Base-by-base conservation (phyloP, 1,140 invertebrate species). In the Drosophila miranda region DNA sequence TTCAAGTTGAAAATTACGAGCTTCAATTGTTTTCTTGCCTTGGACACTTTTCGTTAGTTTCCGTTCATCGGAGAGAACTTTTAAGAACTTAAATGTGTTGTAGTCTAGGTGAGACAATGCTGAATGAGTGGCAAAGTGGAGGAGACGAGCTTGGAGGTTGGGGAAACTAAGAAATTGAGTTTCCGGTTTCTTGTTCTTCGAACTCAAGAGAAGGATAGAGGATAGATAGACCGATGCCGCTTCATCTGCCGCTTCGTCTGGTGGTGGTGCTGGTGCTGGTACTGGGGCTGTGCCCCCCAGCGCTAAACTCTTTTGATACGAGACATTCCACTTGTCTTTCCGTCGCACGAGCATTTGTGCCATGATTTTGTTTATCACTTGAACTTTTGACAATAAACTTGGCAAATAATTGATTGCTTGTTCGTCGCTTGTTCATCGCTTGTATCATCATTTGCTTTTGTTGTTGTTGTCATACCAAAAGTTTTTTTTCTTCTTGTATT, bases 51-150 rank as follows among this genome's bases (percentile, higher is more conserved):
- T 84, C 62, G 70, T 75, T 86, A 86, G 80, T 86, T 84, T 80
- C 53, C 66, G 46, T 66, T 53, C 59, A 63, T 84, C 78, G 73
- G 67, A 11, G 19, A 68, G 87, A 86, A 86, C 63, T 86, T 86
- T 86, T 86, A 86, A 86, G 74, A 80, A 86, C 81, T 87, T 86
- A 78, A 87, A 87, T 86, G 77, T 84, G 80, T 86, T 84, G 80
- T 84, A 80, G 76, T 84, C 50, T 5, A 38, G 34, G 51, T n/a
- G 26, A 61, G 56, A 16, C 50, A 72, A 49, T 42, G 11, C 14
- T 14, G 41, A 34, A 34, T 38, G 26, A n/a, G 14, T 30, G 28
- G 28, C 26, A 16, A 19, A 16, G 11, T 4, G 8, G 19, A 5
- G n/a, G 19, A 6, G 26, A 21, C 11, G 6, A 3, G 49, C 23